phyloP scores from a whole-genome alignment of 1,140 invertebrate genomes.

The Neotoxoptera formosana region DNA sequence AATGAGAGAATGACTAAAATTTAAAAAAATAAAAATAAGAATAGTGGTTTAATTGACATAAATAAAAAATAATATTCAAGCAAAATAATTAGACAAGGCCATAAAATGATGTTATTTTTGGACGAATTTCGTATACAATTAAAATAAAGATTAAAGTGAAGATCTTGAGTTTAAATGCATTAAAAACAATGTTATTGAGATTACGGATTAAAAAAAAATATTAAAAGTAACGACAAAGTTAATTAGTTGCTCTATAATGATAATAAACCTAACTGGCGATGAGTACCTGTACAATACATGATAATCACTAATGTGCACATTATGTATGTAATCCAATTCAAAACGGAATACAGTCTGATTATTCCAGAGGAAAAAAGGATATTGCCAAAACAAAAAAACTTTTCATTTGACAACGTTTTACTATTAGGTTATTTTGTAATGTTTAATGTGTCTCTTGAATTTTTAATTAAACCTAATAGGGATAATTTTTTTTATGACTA shows the following conservation, averaged over 20 bases:
- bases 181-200: neutral
- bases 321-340: neutral
- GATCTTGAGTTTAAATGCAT: neutral
- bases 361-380: neutral
- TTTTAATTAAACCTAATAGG: neutral
- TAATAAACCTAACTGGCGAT: neutral
- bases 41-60: neutral
- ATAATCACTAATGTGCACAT: neutral
- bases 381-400: too few species aligned
- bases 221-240: neutral
- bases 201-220: neutral
- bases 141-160: neutral
- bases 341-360: neutral
- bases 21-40: neutral
- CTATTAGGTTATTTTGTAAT: neutral
- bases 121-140: neutral
- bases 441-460: neutral
- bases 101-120: neutral
- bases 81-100: neutral
- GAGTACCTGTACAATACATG: neutral
- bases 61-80: conserved; percentile 4
- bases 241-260: neutral
- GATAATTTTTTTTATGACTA: neutral
- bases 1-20: neutral
- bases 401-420: neutral